phyloP scores from a whole-genome alignment of 1,140 invertebrate species.

The Hycleus cichorii region DNA sequence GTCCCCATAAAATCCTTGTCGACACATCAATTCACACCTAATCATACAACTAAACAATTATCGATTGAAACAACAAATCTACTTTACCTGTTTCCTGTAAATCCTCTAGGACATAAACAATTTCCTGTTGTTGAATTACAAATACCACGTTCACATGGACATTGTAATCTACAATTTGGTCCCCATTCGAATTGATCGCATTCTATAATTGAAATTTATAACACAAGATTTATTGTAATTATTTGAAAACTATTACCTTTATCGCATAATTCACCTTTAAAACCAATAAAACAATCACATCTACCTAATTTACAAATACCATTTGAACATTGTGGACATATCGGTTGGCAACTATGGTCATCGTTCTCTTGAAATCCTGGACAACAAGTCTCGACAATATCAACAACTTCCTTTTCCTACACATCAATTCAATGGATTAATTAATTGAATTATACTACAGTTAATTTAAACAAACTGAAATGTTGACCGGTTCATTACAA shows the following conservation, averaged over 20 bases:
- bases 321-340: slow-evolving; percentile 43
- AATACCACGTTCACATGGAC: slow-evolving; percentile 10
- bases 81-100: slow-evolving; percentile 16
- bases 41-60: slow-evolving; percentile 32
- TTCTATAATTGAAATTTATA: slow-evolving; percentile 20
- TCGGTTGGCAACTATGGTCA: slow-evolving; percentile 43
- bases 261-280: slow-evolving; percentile 9
- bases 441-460: not conserved
- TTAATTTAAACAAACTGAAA: not conserved
- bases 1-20: slow-evolving; percentile 35
- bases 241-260: not conserved
- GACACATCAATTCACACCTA: slow-evolving; percentile 39
- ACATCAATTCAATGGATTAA: not conserved
- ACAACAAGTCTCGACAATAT: slow-evolving; percentile 46
- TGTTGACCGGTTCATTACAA: too few species aligned
- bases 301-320: slow-evolving; percentile 44
- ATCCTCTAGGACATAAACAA: slow-evolving; percentile 19
- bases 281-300: slow-evolving; percentile 20
- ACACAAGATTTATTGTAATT: not conserved
- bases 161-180: slow-evolving; percentile 15
- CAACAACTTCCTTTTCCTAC: slow-evolving; percentile 45
- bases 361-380: slow-evolving; percentile 45
- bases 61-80: slow-evolving; percentile 34
- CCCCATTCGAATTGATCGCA: slow-evolving; percentile 32
- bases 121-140: slow-evolving; percentile 15